Base-by-base conservation (phyloP, 2,888 invertebrate species). In the Tetragonula carbonaria region DNA sequence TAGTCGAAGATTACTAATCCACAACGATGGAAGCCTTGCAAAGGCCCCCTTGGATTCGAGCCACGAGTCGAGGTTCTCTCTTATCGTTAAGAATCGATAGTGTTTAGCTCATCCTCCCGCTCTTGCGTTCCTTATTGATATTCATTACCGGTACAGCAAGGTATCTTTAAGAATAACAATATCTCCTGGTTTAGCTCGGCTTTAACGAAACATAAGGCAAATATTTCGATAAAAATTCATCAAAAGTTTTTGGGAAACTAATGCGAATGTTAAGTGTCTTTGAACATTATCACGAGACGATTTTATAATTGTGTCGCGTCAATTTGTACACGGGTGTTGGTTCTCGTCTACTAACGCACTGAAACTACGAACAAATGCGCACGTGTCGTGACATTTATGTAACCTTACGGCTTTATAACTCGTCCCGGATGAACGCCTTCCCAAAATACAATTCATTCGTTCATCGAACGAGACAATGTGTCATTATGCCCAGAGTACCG, bases 1-100 rank as follows among this genome's bases (percentile, higher is more conserved):
- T 84, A 91, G 90, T 87, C 86, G 84, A 91, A 91, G 90, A 91
- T 88, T 85, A 88, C 89, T 93, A 93, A 93, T 93, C 91, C 91
- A 89, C 83, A 87, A 87, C 87, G 90, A 91, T 90, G 90, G 93
- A 93, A 93, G 88, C 93, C 93, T 82, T 50, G 74, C 90, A 90
- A 89, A 80, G 81, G 88, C 87, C 90, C 90, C 91, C 85, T 87
- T 88, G 88, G 86, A 89, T 91, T 88, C 87, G 88, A 91, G 86
- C 88, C 87, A 84, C 76, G 77, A 65, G 66, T 65, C 74, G 38
- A 50, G 81, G 82, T 68, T 81, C 75, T 75, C 75, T 91, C 89
- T 91, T 88, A 87, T 75, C 84, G 75, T 59, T 62, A 73, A 81
- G 83, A 85, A 90, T 92, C 90, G 91, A 92, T 92, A 89, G 87